Percentiles rank a stretch among this genome's conserved stretches.
phyloP scores from a whole-genome alignment of 2,888 invertebrate genomes.

The Agrochola litura region DNA sequence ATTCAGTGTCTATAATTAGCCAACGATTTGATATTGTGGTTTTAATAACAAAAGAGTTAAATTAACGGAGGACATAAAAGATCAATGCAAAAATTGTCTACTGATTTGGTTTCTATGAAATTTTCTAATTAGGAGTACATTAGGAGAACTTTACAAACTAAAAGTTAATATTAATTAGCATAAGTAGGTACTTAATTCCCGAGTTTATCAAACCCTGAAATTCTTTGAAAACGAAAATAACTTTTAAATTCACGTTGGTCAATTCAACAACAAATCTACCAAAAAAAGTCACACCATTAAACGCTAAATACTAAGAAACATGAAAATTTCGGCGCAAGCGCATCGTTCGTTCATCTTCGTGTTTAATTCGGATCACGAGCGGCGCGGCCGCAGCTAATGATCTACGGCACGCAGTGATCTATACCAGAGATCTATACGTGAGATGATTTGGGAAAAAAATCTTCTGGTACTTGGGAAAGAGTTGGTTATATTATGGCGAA shows the following conservation, averaged over 20 bases:
- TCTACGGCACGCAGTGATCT: conserved; percentile 67
- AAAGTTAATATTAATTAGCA: background rate
- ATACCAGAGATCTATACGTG: conserved; percentile 64
- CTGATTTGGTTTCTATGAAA: background rate
- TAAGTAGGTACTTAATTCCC: background rate
- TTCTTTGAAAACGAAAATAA: too few species aligned
- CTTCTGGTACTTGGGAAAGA: conserved; percentile 16
- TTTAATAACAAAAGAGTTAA: background rate
- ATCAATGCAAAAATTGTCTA: background rate
- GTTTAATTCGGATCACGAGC: conserved; percentile 77
- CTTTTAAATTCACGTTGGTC: background rate
- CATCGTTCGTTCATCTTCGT: conserved; percentile 55
- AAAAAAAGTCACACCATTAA: conserved; percentile 14
- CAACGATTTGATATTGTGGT: background rate
- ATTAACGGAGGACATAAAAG: background rate
- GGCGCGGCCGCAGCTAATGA: conserved; percentile 71
- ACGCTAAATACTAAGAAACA: conserved; percentile 35
- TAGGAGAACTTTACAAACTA: background rate
- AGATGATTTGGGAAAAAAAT: conserved; percentile 48
- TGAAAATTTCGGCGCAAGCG: conserved; percentile 48
- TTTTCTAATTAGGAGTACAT: background rate
- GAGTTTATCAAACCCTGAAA: background rate
- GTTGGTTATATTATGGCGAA: background rate
- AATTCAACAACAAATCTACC: background rate
- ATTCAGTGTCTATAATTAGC: background rate